Conservation (phyloP, 2,797 vertebrate genomes). For the Tadarida brasiliensis region DNA sequence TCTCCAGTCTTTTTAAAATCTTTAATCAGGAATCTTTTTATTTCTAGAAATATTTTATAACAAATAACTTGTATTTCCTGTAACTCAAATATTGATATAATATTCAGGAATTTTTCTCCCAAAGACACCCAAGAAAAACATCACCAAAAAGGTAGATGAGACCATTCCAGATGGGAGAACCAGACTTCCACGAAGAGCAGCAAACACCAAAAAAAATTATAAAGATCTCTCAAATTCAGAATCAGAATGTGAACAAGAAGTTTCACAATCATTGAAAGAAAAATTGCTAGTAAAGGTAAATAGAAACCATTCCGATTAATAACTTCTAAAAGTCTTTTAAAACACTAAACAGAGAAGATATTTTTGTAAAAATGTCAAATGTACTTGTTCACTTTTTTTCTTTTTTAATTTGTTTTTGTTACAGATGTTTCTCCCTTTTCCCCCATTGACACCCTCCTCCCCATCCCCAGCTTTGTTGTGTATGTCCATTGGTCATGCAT, state of each 20-base stretch:
- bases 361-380: constrained; percentile 5
- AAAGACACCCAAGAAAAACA: constrained; percentile 77
- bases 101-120: constrained; percentile 73
- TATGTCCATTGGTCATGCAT: too few relatives aligned
- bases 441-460: too few relatives aligned
- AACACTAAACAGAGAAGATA: not conserved
- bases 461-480: too few relatives aligned
- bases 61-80: constrained; percentile 46
- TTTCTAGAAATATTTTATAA: constrained; percentile 44
- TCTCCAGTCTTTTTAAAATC: constrained; percentile 25
- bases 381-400: constrained; percentile 27
- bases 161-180: constrained; percentile 68
- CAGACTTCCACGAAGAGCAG: constrained; percentile 87
- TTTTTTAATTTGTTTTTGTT: too few relatives aligned
- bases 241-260: constrained; percentile 86
- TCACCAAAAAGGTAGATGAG: constrained; percentile 55
- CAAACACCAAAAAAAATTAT: constrained; percentile 87
- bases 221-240: constrained; percentile 90
- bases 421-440: too few relatives aligned
- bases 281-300: constrained; percentile 80
- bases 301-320: constrained; percentile 1
- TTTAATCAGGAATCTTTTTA: constrained; percentile 4
- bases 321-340: not conserved
- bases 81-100: constrained; percentile 52
- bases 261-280: constrained; percentile 67